phyloP scores from a whole-genome alignment of 2,888 invertebrate species.

The Crossocerus cetratus region DNA sequence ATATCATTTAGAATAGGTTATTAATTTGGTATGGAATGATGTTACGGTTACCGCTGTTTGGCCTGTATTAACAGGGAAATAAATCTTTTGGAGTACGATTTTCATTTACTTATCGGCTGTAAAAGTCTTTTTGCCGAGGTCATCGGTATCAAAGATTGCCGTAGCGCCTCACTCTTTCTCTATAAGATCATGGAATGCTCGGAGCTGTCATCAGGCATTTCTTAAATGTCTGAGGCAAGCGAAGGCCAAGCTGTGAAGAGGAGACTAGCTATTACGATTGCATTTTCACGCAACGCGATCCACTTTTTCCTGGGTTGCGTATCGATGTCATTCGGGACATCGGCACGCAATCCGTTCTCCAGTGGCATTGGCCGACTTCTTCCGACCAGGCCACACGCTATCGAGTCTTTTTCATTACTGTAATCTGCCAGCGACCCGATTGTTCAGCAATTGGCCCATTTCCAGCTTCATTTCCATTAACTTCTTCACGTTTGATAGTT shows the following conservation, averaged over 20 bases:
- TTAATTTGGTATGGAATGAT: too few species aligned
- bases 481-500: too few species aligned
- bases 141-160: not conserved
- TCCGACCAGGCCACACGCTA: not conserved
- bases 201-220: not conserved
- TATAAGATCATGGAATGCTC: not conserved
- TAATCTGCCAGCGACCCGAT: not conserved
- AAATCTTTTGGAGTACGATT: too few species aligned
- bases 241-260: too few species aligned
- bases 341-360: slow-evolving; percentile 7
- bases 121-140: not conserved
- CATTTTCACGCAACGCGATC: slow-evolving; percentile 2
- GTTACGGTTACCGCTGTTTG: too few species aligned
- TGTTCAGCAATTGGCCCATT: not conserved
- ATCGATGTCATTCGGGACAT: slow-evolving; percentile 1
- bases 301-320: slow-evolving; percentile 10
- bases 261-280: not conserved
- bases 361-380: slow-evolving; percentile 13
- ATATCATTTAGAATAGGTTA: too few species aligned
- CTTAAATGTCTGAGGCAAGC: not conserved
- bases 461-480: too few species aligned
- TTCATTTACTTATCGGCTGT: not conserved
- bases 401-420: not conserved
- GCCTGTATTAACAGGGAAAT: too few species aligned
- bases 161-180: not conserved